Evolutionary conservation across 2,113 vertebrate species (phyloP).

Genomic region (Rhinopomastus cyanomelas): DNA sequence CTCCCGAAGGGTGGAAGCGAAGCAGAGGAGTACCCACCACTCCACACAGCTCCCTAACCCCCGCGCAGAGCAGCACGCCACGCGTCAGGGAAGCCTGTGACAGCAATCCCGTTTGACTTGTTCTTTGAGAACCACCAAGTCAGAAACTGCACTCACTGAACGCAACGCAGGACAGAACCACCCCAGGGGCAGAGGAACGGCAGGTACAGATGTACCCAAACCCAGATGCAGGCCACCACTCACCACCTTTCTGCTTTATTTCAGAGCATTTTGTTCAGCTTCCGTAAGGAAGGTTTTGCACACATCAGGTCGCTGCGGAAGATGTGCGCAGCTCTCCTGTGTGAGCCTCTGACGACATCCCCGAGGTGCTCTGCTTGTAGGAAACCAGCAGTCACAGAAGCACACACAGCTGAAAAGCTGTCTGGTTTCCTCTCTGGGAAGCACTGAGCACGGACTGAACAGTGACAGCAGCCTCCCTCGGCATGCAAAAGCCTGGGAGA

Average conservation of each 20-base stretch:
- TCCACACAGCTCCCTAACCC: neutral
- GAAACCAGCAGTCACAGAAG: neutral
- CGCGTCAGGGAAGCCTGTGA: neutral
- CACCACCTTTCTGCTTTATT: slow-evolving; percentile 7
- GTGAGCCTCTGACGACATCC: slow-evolving; percentile 4
- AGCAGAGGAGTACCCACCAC: neutral
- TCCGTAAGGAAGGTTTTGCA: neutral
- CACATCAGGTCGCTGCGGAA: neutral
- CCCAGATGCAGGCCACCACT: neutral
- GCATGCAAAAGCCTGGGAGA: slow-evolving; percentile 3
- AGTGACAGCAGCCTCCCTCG: neutral
- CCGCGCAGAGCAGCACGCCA: neutral
- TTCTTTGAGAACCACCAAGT: neutral
- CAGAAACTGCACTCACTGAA: neutral
- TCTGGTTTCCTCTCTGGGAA: slow-evolving; percentile 5
- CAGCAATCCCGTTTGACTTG: neutral
- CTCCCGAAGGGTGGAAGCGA: too few species aligned
- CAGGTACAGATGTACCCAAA: neutral
- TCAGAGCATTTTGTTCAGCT: slow-evolving; percentile 8
- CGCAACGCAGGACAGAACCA: accelerated
- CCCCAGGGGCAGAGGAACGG: neutral
- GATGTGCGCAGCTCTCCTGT: neutral
- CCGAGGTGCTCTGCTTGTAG: neutral
- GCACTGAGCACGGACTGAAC: neutral
- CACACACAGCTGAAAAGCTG: neutral